Conservation (phyloP, 2,797 vertebrate species). For the Gymnoscopelus microlampas region DNA sequence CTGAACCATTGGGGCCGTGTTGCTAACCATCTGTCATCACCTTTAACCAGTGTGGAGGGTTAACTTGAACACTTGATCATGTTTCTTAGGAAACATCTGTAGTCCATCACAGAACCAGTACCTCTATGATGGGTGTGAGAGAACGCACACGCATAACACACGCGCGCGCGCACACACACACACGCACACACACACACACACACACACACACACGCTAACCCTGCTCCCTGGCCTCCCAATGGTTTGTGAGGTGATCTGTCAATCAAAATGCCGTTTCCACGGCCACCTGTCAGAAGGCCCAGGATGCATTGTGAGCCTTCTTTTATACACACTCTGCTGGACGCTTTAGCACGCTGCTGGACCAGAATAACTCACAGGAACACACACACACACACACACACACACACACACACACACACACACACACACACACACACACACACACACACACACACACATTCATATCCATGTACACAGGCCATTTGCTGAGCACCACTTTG, state of each 20-base stretch:
- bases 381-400: constrained; percentile 34
- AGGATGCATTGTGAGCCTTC: constrained; percentile 60
- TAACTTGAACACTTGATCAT: constrained; percentile 57
- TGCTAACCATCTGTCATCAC: constrained; percentile 70
- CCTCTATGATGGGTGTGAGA: constrained; percentile 28
- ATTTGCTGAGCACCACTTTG: constrained; percentile 30
- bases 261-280: constrained; percentile 55
- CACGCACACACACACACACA: constrained; percentile 18
- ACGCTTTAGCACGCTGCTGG: constrained; percentile 63
- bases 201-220: constrained; percentile 13
- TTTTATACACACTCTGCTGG: constrained; percentile 60
- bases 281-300: constrained; percentile 69
- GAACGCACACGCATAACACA: constrained; percentile 12
- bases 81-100: constrained; percentile 64
- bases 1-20: constrained; percentile 38
- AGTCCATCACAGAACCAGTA: constrained; percentile 47
- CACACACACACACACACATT: constrained; percentile 22
- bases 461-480: constrained; percentile 26
- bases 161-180: constrained; percentile 16
- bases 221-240: constrained; percentile 46
- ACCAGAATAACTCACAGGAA: constrained; percentile 43
- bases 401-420: constrained; percentile 18
- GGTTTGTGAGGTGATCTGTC: constrained; percentile 74
- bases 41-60: constrained; percentile 53
- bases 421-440: constrained; percentile 25